Evolutionary conservation across 1,140 invertebrate species (phyloP), one percentile per base, ranked within the genome.

Genomic region (Spodoptera litura): DNA sequence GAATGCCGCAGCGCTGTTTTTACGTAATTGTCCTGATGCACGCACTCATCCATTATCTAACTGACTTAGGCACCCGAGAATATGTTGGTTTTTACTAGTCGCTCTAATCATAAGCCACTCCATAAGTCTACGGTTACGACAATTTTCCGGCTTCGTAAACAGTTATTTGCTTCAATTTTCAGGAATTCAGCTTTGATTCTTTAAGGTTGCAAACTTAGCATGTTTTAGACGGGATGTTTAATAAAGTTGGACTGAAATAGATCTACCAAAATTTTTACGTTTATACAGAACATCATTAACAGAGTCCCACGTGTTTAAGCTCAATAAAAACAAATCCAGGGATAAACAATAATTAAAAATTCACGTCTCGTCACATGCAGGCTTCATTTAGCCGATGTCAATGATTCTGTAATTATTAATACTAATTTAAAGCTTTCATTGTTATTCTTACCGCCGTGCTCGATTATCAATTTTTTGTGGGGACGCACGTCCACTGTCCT

Each of bases 41-140:
- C 90, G 90, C 91, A 91, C 89, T 91, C 90, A 89, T 93, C 91
- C 90, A 92, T 93, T 93, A 93, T 92, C 92, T 94, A 93, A 92
- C 91, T 92, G 88, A 91, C 91, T 94, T 92, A 92, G 74, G 74
- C 61, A 77, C 20, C 61, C 31, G 35, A 77, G 62, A 77, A 77
- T 77, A 77, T 15, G 62, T 56, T 68, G 44, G 61, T 78, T 78
- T 78, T 78, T 78, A 58, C 61, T 53, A 68, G 9, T 12, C 64
- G 11, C 31, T 52, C 64, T 44, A 78, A 61, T 78, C 75, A 77
- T 77, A 77, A 77, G 66, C 55, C 55, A 71, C 55, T 70, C 52
- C 55, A 61, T 78, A 78, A 71, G 52, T 78, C 15, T 25, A 49
- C 56, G 55, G 6, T 53, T 31, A 49, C 11, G 8, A 70, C 15